These are phyloP conservation scores for Ahaetulla prasina DNA, from an alignment of 2,113 vertebrate genomes.

Conservation along the genomic window DNA sequence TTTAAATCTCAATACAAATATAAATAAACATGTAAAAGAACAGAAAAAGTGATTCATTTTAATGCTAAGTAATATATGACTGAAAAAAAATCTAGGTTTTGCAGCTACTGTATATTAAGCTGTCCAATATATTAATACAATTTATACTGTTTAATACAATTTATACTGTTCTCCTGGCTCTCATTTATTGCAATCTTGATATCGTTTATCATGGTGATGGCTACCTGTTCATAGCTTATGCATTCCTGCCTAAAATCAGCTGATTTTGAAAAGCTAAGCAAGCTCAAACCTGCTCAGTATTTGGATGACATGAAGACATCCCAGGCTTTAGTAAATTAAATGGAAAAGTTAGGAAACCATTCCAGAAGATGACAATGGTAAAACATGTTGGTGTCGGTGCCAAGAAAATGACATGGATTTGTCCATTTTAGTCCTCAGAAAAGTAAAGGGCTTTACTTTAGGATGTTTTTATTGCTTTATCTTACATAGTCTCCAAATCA, in stretches of 20 bases:
- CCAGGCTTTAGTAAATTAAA: neutral
- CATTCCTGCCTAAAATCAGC: neutral
- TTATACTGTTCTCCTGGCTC: neutral
- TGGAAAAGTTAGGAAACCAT: neutral
- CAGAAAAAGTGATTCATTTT: neutral
- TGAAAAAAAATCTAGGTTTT: neutral
- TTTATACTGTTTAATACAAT: neutral
- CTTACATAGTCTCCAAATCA: neutral
- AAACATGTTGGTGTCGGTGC: neutral
- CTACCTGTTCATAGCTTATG: conserved; percentile 46
- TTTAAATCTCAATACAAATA: neutral
- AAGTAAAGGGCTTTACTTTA: neutral
- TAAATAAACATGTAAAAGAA: neutral
- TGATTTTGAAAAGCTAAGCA: neutral
- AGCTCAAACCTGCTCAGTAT: neutral
- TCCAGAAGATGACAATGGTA: neutral
- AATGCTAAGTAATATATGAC: neutral
- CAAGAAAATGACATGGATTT: neutral
- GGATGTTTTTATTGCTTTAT: neutral
- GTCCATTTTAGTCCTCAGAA: neutral
- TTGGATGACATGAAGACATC: neutral
- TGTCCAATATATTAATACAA: neutral
- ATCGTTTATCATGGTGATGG: neutral
- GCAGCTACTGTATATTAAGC: neutral
- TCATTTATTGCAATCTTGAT: neutral